Conservation (phyloP, 1,140 invertebrate genomes). For the Drosophila orosa region DNA sequence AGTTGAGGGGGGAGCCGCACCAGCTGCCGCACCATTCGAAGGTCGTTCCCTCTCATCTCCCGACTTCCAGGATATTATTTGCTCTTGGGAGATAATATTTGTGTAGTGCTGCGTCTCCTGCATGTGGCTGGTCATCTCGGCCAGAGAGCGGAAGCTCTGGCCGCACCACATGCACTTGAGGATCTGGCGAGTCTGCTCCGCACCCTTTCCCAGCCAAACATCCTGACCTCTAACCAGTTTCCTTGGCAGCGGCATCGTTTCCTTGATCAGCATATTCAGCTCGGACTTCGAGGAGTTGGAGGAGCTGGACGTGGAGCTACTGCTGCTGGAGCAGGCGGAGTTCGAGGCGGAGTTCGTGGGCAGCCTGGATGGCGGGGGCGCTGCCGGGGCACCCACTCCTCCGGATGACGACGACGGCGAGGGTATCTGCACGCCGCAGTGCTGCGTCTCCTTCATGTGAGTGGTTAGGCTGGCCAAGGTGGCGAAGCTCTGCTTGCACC, state of each 20-base stretch:
- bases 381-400: conserved; percentile 1
- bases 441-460: conserved; percentile 98
- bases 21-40: conserved; percentile 15
- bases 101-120: conserved; percentile 99
- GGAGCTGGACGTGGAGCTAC: conserved; percentile 87
- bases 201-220: conserved; percentile 98
- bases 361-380: conserved; percentile 13
- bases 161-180: conserved; percentile 99
- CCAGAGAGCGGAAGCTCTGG: conserved; percentile 97
- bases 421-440: conserved; percentile 93
- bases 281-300: conserved; percentile 89
- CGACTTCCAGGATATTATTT: conserved; percentile 98
- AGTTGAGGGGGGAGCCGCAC: conserved; percentile 2
- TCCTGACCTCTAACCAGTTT: conserved; percentile 99
- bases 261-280: conserved; percentile 94
- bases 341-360: conserved; percentile 84
- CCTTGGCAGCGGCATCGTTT: conserved; percentile 96
- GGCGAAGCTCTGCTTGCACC: conserved; percentile 97
- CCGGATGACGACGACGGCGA: conserved; percentile 42
- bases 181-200: conserved; percentile 98
- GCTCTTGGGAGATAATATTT: conserved; percentile 98
- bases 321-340: conserved; percentile 85
- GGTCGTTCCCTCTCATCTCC: conserved; percentile 87
- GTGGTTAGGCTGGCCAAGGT: conserved; percentile 94
- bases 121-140: conserved; percentile 99